Evolutionary conservation across 2,797 vertebrate genomes (phyloP).

Genomic region (Telmatherina bonti): DNA sequence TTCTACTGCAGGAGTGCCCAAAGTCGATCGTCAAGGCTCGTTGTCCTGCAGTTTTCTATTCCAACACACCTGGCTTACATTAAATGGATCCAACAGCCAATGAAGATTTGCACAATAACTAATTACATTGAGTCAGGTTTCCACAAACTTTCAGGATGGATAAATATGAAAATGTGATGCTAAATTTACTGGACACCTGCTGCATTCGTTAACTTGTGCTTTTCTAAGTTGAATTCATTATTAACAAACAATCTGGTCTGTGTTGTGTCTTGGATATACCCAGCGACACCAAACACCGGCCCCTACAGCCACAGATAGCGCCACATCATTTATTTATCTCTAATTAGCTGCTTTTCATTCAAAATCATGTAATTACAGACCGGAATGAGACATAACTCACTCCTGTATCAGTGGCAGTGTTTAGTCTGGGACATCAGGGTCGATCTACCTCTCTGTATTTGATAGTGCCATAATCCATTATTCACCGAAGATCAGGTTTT

Average conservation of each 20-base stretch:
- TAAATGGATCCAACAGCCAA: too few relatives aligned
- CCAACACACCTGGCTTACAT: too few relatives aligned
- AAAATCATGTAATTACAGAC: constrained; percentile 83
- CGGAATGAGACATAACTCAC: constrained; percentile 78
- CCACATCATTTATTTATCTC: constrained; percentile 87
- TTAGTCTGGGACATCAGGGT: constrained; percentile 72
- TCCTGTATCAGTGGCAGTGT: constrained; percentile 70
- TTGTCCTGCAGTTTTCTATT: too few relatives aligned
- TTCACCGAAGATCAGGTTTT: constrained; percentile 80
- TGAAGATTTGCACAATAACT: too few relatives aligned
- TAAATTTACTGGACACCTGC: constrained; percentile 20
- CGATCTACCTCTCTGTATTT: constrained; percentile 68
- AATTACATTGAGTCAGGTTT: too few relatives aligned
- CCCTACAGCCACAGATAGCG: constrained; percentile 79
- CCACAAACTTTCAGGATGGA: not conserved
- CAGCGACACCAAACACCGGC: constrained; percentile 79
- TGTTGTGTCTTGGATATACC: constrained; percentile 61
- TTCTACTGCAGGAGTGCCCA: not conserved
- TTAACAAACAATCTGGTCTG: constrained; percentile 75
- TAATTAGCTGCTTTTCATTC: constrained; percentile 86
- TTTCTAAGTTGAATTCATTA: constrained; percentile 63
- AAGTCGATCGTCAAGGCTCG: too few relatives aligned
- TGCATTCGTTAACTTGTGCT: constrained; percentile 22
- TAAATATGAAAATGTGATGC: constrained; percentile 7
- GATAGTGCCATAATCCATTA: constrained; percentile 77